Evolutionary conservation across 1,140 invertebrate genomes (phyloP).

Genomic region (Lepidurus couesii): DNA sequence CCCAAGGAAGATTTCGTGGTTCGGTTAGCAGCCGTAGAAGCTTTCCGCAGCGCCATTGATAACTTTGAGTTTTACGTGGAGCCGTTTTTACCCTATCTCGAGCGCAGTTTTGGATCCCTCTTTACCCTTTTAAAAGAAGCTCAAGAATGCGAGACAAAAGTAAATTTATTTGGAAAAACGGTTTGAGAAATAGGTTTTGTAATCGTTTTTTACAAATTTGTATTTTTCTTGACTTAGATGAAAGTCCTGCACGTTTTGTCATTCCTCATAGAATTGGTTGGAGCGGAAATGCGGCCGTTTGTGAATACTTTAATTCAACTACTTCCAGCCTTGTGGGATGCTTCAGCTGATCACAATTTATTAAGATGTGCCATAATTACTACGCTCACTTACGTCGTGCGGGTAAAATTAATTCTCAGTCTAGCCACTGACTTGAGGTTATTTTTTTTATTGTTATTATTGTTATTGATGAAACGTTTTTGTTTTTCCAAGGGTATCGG

Average conservation of each 20-base stretch:
- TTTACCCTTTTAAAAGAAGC: slow-evolving; percentile 81
- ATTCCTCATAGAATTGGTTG: slow-evolving; percentile 80
- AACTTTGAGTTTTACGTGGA: slow-evolving; percentile 87
- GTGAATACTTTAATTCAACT: slow-evolving; percentile 64
- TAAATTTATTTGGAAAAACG: slow-evolving; percentile 41
- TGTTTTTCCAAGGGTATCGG: slow-evolving; percentile 22
- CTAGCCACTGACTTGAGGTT: background rate
- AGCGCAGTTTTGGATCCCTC: slow-evolving; percentile 66
- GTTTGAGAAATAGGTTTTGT: background rate
- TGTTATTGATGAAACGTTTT: background rate
- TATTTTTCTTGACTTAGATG: slow-evolving; percentile 56
- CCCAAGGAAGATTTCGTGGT: slow-evolving; percentile 54
- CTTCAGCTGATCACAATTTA: slow-evolving; percentile 83
- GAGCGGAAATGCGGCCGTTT: slow-evolving; percentile 64
- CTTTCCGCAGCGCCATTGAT: slow-evolving; percentile 73
- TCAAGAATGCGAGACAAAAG: slow-evolving; percentile 87
- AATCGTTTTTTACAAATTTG: slow-evolving; percentile 5
- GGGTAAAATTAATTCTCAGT: slow-evolving; percentile 48
- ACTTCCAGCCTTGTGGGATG: slow-evolving; percentile 78
- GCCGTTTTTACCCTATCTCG: slow-evolving; percentile 75
- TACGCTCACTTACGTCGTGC: slow-evolving; percentile 71
- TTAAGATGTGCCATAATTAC: slow-evolving; percentile 84
- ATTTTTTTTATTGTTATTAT: slow-evolving; percentile 4
- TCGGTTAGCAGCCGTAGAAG: slow-evolving; percentile 67
- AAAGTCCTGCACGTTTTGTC: slow-evolving; percentile 82